Conservation (phyloP, 2,888 invertebrate species). For the Entomobrya proxima region DNA sequence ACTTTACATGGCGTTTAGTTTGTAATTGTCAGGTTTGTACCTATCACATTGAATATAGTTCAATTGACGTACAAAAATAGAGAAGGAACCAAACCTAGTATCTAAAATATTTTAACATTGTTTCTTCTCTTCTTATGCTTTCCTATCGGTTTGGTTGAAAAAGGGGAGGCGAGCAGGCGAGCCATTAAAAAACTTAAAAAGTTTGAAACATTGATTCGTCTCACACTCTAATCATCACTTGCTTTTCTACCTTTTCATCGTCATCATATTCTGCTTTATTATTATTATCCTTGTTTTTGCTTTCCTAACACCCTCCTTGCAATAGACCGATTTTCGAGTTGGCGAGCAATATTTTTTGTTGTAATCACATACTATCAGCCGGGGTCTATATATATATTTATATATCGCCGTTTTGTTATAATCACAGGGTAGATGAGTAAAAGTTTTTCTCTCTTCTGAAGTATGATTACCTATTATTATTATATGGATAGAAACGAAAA, state of each 20-base stretch:
- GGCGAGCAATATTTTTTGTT: constrained; percentile 42
- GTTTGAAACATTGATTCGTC: constrained; percentile 62
- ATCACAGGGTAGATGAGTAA: constrained; percentile 6
- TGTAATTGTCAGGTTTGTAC: neutral
- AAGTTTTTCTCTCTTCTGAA: constrained; percentile 49
- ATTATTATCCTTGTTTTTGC: constrained; percentile 46
- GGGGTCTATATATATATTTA: neutral
- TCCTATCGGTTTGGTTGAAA: neutral
- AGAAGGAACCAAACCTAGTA: neutral
- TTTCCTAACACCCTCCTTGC: constrained; percentile 45
- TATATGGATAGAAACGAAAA: constrained; percentile 37
- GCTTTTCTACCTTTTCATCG: constrained; percentile 48
- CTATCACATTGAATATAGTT: neutral
- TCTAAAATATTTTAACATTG: constrained; percentile 1
- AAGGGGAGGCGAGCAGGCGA: neutral
- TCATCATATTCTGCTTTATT: constrained; percentile 46
- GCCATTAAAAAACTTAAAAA: constrained; percentile 45
- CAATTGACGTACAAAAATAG: neutral
- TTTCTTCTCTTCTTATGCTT: neutral
- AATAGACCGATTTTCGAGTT: constrained; percentile 28
- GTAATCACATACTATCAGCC: constrained; percentile 41
- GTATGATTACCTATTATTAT: constrained; percentile 51
- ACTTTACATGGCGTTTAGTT: neutral
- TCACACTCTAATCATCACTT: constrained; percentile 57
- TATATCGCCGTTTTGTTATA: neutral